A percentile compares a stretch with the other conserved stretches of the same genome.
These are phyloP conservation scores for Stegodyphus mimosarum DNA, from an alignment of 1,140 invertebrate species.

Conservation along the genomic window DNA sequence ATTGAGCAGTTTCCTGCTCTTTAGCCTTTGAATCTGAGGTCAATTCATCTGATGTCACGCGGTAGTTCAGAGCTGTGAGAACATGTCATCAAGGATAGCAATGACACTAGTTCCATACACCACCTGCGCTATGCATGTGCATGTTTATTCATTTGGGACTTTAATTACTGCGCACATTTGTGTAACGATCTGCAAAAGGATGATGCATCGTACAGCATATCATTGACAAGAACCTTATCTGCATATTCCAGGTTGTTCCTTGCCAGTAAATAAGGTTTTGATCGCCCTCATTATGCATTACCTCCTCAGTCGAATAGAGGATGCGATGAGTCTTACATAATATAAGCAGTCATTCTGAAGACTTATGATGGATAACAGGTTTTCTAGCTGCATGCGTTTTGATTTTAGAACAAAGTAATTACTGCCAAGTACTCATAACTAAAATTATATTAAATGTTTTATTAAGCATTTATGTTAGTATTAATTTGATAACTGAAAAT, in stretches of 20 bases:
- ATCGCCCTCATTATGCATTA: too few relatives aligned
- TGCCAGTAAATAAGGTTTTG: not conserved
- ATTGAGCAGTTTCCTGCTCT: not conserved
- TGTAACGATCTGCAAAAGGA: conserved; percentile 2
- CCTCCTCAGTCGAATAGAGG: too few relatives aligned
- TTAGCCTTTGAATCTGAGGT: not conserved
- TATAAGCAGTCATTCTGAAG: too few relatives aligned
- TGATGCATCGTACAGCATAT: not conserved
- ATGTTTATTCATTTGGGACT: conserved; percentile 19
- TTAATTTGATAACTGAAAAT: too few relatives aligned
- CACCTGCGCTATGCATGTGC: not conserved
- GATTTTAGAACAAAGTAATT: too few relatives aligned
- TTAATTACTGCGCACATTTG: conserved; percentile 10
- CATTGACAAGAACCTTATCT: conserved; percentile 6
- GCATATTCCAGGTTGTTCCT: not conserved
- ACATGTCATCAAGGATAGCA: not conserved
- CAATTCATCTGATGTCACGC: not conserved
- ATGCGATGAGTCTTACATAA: too few relatives aligned
- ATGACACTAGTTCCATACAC: not conserved
- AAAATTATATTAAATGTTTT: too few relatives aligned
- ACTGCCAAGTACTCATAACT: too few relatives aligned
- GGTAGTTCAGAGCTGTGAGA: not conserved
- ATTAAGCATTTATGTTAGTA: too few relatives aligned
- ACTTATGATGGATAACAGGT: too few relatives aligned
- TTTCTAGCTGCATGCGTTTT: too few relatives aligned